A percentile compares a stretch with the other conserved stretches of the same genome.
Conservation (phyloP, 2,113 vertebrate species). For the Tachysurus fulvidraco region DNA sequence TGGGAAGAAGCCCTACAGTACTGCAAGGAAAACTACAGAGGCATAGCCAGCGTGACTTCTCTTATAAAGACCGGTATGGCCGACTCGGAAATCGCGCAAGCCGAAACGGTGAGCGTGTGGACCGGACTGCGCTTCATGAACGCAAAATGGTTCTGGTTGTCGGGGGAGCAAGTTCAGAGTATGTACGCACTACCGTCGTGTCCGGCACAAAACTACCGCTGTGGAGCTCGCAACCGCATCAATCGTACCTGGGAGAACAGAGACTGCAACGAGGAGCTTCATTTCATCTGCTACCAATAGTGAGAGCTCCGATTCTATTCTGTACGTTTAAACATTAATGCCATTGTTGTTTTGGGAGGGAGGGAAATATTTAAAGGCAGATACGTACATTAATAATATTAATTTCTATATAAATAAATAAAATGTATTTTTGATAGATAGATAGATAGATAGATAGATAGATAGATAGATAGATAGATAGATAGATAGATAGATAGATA, state of each 20-base stretch:
- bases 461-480: no score
- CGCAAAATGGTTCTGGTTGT: slow-evolving; percentile 47
- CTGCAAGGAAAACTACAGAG: slow-evolving; percentile 28
- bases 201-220: slow-evolving; percentile 34
- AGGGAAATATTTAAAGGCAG: no score
- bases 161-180: fast-evolving
- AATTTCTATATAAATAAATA: no score
- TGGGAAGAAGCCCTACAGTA: slow-evolving; percentile 28
- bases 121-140: slow-evolving; percentile 37
- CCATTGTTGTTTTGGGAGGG: not conserved
- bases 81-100: not conserved
- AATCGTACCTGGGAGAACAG: slow-evolving; percentile 21
- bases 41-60: slow-evolving; percentile 16
- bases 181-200: slow-evolving; percentile 22
- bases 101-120: slow-evolving; percentile 28
- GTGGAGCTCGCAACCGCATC: slow-evolving; percentile 50
- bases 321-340: not conserved
- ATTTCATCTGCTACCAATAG: slow-evolving; percentile 56
- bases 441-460: no score
- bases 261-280: slow-evolving; percentile 59
- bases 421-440: no score
- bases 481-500: no score
- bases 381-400: not conserved
- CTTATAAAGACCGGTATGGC: not conserved
- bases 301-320: not conserved